Conservation (phyloP, 2,113 vertebrate genomes). For the Labeo rohita region DNA sequence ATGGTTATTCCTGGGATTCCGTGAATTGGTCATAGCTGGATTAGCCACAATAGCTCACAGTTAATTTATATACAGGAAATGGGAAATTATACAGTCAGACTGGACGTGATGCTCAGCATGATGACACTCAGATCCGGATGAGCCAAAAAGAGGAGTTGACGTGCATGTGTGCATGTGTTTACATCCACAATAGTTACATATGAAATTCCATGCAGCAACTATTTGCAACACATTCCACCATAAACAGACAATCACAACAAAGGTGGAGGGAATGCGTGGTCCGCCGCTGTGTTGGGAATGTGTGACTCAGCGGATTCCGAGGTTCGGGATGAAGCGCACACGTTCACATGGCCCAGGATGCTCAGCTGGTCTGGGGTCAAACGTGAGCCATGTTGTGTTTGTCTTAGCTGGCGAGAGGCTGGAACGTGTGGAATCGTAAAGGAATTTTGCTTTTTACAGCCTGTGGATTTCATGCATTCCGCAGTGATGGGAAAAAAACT, state of each 20-base stretch:
- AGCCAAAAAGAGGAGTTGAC: too few relatives aligned
- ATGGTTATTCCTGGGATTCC: not conserved
- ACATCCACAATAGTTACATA: not conserved
- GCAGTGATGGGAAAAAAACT: not conserved
- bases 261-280: constrained; percentile 25
- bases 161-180: not conserved
- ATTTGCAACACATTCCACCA: constrained; percentile 45
- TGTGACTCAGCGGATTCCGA: constrained; percentile 46
- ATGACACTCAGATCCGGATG: too few relatives aligned
- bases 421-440: constrained; percentile 5
- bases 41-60: constrained; percentile 22
- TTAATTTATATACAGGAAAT: constrained; percentile 13
- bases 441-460: constrained; percentile 21
- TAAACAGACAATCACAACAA: constrained; percentile 36
- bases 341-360: not conserved
- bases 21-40: constrained; percentile 19
- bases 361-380: not conserved
- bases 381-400: too few relatives aligned
- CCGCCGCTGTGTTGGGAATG: constrained; percentile 38
- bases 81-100: not conserved
- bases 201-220: constrained; percentile 31
- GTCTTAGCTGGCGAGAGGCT: not conserved
- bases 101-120: not conserved
- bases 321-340: not conserved
- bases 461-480: constrained; percentile 23